A percentile compares a stretch with the other conserved stretches of the same genome.
Conservation (phyloP, 2,888 invertebrate genomes). For the Dioctria linearis region DNA sequence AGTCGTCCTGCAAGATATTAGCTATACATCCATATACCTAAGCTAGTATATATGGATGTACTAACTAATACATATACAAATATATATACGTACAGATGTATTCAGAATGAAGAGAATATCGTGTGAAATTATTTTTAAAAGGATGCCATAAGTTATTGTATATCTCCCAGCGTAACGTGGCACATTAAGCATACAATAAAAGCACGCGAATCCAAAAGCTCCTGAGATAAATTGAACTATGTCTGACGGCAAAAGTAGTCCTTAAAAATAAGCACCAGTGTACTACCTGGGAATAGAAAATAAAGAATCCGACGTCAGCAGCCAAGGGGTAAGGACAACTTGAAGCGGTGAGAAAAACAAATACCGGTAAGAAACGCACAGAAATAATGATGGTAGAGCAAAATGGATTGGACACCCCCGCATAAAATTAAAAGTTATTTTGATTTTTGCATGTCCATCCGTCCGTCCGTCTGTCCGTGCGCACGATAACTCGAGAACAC, state of each 20-base stretch:
- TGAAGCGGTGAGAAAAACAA: slow-evolving; percentile 24
- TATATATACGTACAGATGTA: too few relatives aligned
- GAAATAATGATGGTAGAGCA: too few relatives aligned
- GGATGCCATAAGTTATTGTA: slow-evolving; percentile 46
- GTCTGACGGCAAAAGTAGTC: slow-evolving; percentile 37
- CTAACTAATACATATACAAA: too few relatives aligned
- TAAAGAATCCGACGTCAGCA: slow-evolving; percentile 1
- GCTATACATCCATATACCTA: neutral
- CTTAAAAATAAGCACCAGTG: slow-evolving; percentile 35
- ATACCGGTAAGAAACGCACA: too few relatives aligned
- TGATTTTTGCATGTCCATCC: too few relatives aligned
- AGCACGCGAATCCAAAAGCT: neutral
- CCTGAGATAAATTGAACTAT: slow-evolving; percentile 38
- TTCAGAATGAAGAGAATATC: slow-evolving; percentile 19
- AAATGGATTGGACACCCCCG: too few relatives aligned
- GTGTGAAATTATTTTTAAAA: slow-evolving; percentile 22
- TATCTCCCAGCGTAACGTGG: slow-evolving; percentile 22
- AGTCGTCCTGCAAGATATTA: neutral
- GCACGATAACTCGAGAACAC: too few relatives aligned
- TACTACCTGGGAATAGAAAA: neutral
- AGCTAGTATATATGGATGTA: too few relatives aligned
- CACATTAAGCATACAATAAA: slow-evolving; percentile 10
- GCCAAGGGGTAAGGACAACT: neutral
- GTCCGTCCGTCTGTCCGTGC: too few relatives aligned
- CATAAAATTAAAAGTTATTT: too few relatives aligned